Percentiles rank a stretch among this genome's conserved stretches.
Evolutionary conservation across 2,113 vertebrate genomes (phyloP).

Genomic region (Melanostigma gelatinosum): DNA sequence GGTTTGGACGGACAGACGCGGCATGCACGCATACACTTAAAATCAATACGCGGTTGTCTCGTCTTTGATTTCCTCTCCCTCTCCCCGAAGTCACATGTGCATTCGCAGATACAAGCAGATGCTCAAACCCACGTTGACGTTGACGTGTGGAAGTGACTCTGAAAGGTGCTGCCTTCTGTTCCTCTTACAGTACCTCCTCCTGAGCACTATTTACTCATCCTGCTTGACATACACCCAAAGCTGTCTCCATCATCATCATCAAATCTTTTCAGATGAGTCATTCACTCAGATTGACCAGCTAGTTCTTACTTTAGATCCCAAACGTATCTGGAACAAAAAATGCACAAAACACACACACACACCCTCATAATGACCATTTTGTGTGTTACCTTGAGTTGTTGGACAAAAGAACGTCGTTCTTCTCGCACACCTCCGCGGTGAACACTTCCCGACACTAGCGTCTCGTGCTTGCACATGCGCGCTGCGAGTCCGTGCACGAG

Average conservation of each 20-base stretch:
- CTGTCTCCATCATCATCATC: conserved; percentile 65
- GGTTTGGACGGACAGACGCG: conserved; percentile 43
- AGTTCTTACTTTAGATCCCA: conserved; percentile 24
- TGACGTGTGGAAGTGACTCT: conserved; percentile 24
- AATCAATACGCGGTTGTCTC: conserved; percentile 37
- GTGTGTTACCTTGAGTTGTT: not conserved
- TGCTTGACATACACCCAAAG: conserved; percentile 79
- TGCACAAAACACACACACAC: not conserved
- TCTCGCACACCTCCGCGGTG: not conserved
- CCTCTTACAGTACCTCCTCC: conserved; percentile 61
- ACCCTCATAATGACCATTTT: too few species aligned
- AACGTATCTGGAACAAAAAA: not conserved
- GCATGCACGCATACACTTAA: conserved; percentile 5
- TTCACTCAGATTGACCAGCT: conserved; percentile 29
- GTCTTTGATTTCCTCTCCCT: conserved; percentile 16
- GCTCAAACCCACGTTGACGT: conserved; percentile 51
- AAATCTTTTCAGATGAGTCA: conserved; percentile 16
- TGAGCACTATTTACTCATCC: conserved; percentile 70
- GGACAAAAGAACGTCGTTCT: not conserved
- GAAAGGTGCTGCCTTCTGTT: conserved; percentile 60
- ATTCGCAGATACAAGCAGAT: conserved; percentile 60
- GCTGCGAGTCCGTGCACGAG: too few species aligned
- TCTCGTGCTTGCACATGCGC: too few species aligned
- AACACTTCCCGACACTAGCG: too few species aligned
- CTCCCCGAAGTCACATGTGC: conserved; percentile 40